A percentile compares a stretch with the other conserved stretches of the same genome.
phyloP scores from a whole-genome alignment of 2,797 vertebrate genomes.

The Muraenolepis orangiensis region DNA sequence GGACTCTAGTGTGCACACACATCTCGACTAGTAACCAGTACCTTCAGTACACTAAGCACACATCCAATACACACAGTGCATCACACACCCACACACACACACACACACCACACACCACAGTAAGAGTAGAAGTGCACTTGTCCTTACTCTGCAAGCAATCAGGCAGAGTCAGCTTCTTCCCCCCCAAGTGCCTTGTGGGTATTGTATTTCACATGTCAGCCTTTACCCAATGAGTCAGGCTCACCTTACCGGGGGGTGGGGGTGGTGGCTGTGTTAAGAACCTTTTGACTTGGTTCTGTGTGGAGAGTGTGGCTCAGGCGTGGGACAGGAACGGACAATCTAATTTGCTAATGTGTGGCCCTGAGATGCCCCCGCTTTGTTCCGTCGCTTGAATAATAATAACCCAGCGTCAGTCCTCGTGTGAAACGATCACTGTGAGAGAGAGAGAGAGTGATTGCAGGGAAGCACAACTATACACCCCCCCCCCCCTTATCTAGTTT shows the following conservation, averaged over 20 bases:
- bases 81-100: background rate
- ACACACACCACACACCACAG: background rate
- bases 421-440: background rate
- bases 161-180: conserved; percentile 31
- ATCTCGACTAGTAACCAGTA: background rate
- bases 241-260: conserved; percentile 36
- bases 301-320: background rate
- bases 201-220: conserved; percentile 53
- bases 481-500: background rate
- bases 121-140: background rate
- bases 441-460: background rate
- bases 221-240: conserved; percentile 14
- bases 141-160: conserved; percentile 14
- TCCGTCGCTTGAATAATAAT: background rate
- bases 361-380: background rate
- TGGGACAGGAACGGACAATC: background rate
- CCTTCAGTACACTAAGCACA: background rate
- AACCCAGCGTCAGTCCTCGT: background rate
- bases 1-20: background rate
- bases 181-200: conserved; percentile 45
- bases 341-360: background rate
- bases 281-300: background rate
- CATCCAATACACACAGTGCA: background rate
- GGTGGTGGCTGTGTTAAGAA: conserved; percentile 25
- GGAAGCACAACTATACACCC: background rate